Evolutionary conservation across 2,888 invertebrate genomes (phyloP), one percentile per base, ranked within the genome.

Genomic region (Microctonus aethiopoides): DNA sequence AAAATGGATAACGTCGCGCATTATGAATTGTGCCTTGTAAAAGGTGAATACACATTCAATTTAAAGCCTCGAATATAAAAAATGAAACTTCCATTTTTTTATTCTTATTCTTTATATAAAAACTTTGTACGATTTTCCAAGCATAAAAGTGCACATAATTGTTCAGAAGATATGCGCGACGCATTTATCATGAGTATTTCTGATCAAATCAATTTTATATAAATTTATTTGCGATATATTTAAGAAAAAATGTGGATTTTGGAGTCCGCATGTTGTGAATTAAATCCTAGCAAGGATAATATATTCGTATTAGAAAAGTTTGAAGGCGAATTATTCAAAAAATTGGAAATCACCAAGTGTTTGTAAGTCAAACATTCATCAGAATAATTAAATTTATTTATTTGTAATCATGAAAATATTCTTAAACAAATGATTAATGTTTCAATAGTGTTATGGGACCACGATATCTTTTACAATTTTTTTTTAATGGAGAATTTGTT

Each of bases 221-320:
- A 6, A 3, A n/a, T 13, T 20, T 54, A 22, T 24, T 36, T 52
- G 24, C 75, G 91, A 91, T 86, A 87, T 87, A 85, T 26, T 1
- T 36, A 16, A 22, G 4, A 41, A 20, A 32, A 51, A 29, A n/a
- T n/a, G 36, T 95, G 95, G 92, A 88, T 93, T 1, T 88, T 88
- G 10, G 92, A 93, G 79, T 85, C 87, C 3, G 88, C 92, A 13
- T 91, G 92, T 73, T 86, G 88, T 0, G 79, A 86, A 11, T 86
- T 90, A 5, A 81, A 87, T 10, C 89, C 92, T 52, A 89, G 89
- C 9, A 91, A 91, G 24, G 91, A 90, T 75, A 92, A 94, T 87
- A 92, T 95, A 1, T 93, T 95, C 83, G 91, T 97, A 0, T 88
- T 96, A 80, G 91, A 94, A 68, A 88, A 91, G 56, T 97, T 97